These are phyloP conservation scores for Cephalotes varians DNA, from an alignment of 2,888 invertebrate species.

Conservation along the genomic window DNA sequence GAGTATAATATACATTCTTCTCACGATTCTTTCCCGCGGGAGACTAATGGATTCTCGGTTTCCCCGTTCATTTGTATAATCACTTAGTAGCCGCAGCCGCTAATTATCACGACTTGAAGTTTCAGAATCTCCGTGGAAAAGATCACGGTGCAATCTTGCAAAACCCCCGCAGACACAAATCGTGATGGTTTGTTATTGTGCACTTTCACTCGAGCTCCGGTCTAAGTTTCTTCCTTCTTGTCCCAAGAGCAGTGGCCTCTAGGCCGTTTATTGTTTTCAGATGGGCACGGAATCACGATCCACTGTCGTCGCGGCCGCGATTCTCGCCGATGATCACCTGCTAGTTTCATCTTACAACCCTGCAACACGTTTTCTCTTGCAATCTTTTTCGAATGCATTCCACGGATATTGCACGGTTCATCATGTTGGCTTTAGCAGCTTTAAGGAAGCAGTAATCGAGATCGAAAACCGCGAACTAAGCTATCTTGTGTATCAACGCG, in stretches of 20 bases:
- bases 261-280: slow-evolving; percentile 72
- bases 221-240: slow-evolving; percentile 67
- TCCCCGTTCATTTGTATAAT: slow-evolving; percentile 49
- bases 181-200: slow-evolving; percentile 65
- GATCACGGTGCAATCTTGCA: slow-evolving; percentile 44
- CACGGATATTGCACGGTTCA: slow-evolving; percentile 38
- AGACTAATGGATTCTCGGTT: slow-evolving; percentile 33
- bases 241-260: slow-evolving; percentile 49
- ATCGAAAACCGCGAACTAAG: slow-evolving; percentile 15
- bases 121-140: slow-evolving; percentile 55
- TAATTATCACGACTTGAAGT: slow-evolving; percentile 60
- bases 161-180: slow-evolving; percentile 43
- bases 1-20: slow-evolving; percentile 40
- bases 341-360: slow-evolving; percentile 59
- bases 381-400: slow-evolving; percentile 34
- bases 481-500: slow-evolving; percentile 4
- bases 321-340: slow-evolving; percentile 69
- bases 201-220: slow-evolving; percentile 69
- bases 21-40: slow-evolving; percentile 42
- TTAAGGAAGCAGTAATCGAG: slow-evolving; percentile 22
- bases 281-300: slow-evolving; percentile 71
- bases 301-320: slow-evolving; percentile 43
- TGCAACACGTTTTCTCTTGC: slow-evolving; percentile 43
- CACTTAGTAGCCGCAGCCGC: slow-evolving; percentile 43
- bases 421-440: slow-evolving; percentile 22